Conservation (phyloP, 2,888 invertebrate species). For the Liopterus haemorrhoidalis region DNA sequence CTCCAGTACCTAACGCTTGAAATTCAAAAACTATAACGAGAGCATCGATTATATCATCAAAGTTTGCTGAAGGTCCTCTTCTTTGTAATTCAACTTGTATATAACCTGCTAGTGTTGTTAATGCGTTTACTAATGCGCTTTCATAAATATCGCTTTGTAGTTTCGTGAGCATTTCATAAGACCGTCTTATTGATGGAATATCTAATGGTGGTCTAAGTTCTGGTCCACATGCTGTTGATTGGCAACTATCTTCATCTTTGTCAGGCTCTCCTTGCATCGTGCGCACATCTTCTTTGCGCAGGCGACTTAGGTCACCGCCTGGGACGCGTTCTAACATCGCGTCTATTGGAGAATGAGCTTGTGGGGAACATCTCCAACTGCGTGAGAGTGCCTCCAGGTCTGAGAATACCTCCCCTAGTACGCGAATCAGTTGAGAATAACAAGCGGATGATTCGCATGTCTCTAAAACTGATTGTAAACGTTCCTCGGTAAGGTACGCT, state of each 20-base stretch:
- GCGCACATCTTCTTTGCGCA: constrained; percentile 68
- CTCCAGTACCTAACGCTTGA: constrained; percentile 56
- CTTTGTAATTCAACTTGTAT: constrained; percentile 62
- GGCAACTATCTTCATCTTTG: constrained; percentile 76
- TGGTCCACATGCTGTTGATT: constrained; percentile 36
- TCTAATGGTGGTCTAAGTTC: constrained; percentile 54
- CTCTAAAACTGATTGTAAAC: constrained; percentile 67
- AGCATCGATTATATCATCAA: constrained; percentile 57
- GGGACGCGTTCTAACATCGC: constrained; percentile 51
- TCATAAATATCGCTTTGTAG: constrained; percentile 44
- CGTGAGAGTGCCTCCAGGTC: constrained; percentile 62
- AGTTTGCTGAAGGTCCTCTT: constrained; percentile 39
- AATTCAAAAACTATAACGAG: constrained; percentile 45
- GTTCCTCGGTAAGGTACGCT: constrained; percentile 66
- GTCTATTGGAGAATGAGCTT: constrained; percentile 47
- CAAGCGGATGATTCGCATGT: constrained; percentile 63
- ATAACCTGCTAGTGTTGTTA: constrained; percentile 65
- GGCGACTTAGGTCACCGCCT: constrained; percentile 48
- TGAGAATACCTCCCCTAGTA: constrained; percentile 71
- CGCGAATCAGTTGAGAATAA: constrained; percentile 67
- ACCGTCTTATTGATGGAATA: constrained; percentile 62
- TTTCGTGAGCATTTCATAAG: constrained; percentile 51
- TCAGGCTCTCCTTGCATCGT: constrained; percentile 73
- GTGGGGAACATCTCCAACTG: constrained; percentile 58
- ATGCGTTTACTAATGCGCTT: constrained; percentile 66